Evolutionary conservation across 1,140 invertebrate genomes (phyloP), one percentile per base, ranked within the genome.

Genomic region (Aphelinus certus): DNA sequence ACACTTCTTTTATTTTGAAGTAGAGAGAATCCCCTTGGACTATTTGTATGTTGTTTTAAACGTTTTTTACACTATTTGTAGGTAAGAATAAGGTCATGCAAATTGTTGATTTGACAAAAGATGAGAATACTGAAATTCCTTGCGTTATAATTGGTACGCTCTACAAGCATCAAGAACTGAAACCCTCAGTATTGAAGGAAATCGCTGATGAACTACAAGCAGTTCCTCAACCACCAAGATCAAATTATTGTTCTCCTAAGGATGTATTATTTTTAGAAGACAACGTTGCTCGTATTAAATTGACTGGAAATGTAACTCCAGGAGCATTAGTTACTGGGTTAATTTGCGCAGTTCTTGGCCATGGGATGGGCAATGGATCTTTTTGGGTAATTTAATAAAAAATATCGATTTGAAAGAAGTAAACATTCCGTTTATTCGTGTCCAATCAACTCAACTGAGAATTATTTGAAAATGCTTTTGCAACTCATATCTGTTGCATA

Each of bases 111-210:
- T 70, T 85, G 7, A 81, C 79, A 68, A 78, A 83, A n/a, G 70
- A 76, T 53, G 71, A 76, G 60, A 53, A 64, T 49, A 71, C 81
- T 61, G 88, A 90, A 46, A 89, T 91, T 81, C 69, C 67, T 56
- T 94, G 94, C 83, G 86, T 97, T 63, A 89, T 98, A 49, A 92
- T 97, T 81, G 97, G 97, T 49, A 98, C 96, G 3, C 83, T 98
- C 9, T 98, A 95, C 82, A 98, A 98, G 88, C 91, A 96, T 81
- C 97, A 98, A 89, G 91, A 93, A 83, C 88, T 96, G 49, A 97
- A 98, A 84, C 97, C 97, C 10, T 97, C 95, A 78, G 95, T 98
- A 83, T 85, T 99, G 45, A 96, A 95, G 83, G 95, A 98, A 88
- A 91, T 98, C 3, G 93, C 94, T 64, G 94, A 96, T 85, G 94